Percentiles rank a stretch among this genome's conserved stretches.
Conservation (phyloP, 92 coral and sea anemone genomes). For the Isaurus tuberculatus region DNA sequence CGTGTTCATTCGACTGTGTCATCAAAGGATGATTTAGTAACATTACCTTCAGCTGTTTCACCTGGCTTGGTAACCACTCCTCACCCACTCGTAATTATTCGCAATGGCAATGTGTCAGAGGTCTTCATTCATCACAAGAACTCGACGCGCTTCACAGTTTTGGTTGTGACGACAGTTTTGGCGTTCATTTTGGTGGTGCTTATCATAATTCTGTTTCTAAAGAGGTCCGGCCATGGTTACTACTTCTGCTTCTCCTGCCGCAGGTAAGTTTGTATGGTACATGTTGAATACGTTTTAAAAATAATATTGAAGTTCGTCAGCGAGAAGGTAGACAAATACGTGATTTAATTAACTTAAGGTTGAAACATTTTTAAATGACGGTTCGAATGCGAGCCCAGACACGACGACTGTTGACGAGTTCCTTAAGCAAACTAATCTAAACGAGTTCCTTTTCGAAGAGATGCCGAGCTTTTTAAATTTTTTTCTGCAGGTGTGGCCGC, state of each 20-base stretch:
- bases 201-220: constrained; percentile 73
- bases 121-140: constrained; percentile 37
- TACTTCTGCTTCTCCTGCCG: constrained; percentile 76
- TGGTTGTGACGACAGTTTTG: constrained; percentile 74
- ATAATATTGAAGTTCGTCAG: neutral
- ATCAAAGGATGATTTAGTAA: constrained; percentile 2
- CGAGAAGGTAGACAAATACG: no score
- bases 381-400: no score
- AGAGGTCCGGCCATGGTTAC: constrained; percentile 79
- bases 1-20: constrained; percentile 36
- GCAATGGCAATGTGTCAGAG: constrained; percentile 34
- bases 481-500: constrained; percentile 61
- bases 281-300: neutral
- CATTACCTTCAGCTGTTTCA: constrained; percentile 1
- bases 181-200: constrained; percentile 78
- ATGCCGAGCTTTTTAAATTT: no score
- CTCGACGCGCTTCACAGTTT: constrained; percentile 63
- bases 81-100: constrained; percentile 26
- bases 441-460: no score
- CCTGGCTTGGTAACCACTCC: constrained; percentile 23
- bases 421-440: no score
- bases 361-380: no score
- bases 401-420: no score
- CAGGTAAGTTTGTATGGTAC: constrained; percentile 34
- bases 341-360: no score